These are phyloP conservation scores for Colostygia pectinataria DNA, from an alignment of 2,888 invertebrate genomes.

Conservation along the genomic window DNA sequence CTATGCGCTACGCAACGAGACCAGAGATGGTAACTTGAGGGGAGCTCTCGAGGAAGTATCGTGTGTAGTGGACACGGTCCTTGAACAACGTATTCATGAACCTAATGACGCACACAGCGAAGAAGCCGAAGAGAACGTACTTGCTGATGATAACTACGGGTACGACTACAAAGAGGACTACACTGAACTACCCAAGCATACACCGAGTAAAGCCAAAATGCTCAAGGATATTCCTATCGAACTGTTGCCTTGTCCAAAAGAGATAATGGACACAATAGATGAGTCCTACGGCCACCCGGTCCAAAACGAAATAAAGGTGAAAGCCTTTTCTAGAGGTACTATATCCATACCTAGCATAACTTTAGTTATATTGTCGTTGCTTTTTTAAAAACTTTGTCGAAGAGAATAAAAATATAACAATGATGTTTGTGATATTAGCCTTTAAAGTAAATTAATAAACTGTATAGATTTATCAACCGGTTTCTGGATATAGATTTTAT, in stretches of 20 bases:
- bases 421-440: slow-evolving; percentile 76
- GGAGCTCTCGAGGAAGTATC: slow-evolving; percentile 88
- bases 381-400: slow-evolving; percentile 44
- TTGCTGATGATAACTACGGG: slow-evolving; percentile 68
- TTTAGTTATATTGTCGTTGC: slow-evolving; percentile 45
- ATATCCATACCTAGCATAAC: slow-evolving; percentile 51
- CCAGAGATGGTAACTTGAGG: slow-evolving; percentile 86
- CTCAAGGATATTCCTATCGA: slow-evolving; percentile 69
- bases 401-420: slow-evolving; percentile 42
- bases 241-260: slow-evolving; percentile 74
- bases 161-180: slow-evolving; percentile 73
- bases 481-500: slow-evolving; percentile 42
- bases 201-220: slow-evolving; percentile 59
- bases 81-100: slow-evolving; percentile 57
- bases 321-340: slow-evolving; percentile 63
- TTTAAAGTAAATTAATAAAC: slow-evolving; percentile 58
- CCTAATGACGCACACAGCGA: slow-evolving; percentile 49
- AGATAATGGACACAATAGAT: slow-evolving; percentile 70
- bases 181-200: slow-evolving; percentile 51
- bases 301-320: slow-evolving; percentile 75
- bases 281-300: slow-evolving; percentile 73
- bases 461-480: slow-evolving; percentile 48
- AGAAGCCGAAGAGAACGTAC: slow-evolving; percentile 48
- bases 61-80: slow-evolving; percentile 83
- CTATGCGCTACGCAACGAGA: slow-evolving; percentile 88